phyloP scores from a whole-genome alignment of 30 jellyfish, hydroid and myxozoan genomes.

The Cassiopea andromeda region DNA sequence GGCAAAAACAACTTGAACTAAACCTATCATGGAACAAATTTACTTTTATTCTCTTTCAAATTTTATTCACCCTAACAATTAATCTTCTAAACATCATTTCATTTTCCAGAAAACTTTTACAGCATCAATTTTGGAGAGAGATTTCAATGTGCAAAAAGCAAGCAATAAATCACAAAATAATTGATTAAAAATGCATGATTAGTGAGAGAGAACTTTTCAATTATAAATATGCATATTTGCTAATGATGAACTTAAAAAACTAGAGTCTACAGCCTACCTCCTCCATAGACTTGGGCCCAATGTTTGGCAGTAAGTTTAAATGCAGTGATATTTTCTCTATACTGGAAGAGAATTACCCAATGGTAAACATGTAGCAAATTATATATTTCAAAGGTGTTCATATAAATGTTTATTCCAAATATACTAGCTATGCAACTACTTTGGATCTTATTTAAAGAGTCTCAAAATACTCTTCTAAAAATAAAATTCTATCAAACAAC shows the following conservation, averaged over 20 bases:
- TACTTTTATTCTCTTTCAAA: background rate
- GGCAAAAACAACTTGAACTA: background rate
- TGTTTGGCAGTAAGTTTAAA: conserved; percentile 82
- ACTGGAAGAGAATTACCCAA: conserved; percentile 4
- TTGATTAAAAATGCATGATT: too few species aligned
- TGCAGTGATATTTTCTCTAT: conserved; percentile 69
- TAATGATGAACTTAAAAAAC: too few species aligned
- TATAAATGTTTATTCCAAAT: background rate
- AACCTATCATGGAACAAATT: background rate
- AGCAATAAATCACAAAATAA: too few species aligned
- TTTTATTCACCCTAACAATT: too few species aligned
- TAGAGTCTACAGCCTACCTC: conserved; percentile 51
- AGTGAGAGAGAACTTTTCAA: too few species aligned
- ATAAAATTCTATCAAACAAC: too few species aligned
- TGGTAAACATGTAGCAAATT: background rate
- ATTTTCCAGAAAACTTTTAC: too few species aligned
- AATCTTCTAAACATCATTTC: too few species aligned
- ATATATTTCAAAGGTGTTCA: background rate
- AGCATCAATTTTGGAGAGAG: too few species aligned
- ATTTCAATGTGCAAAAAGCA: too few species aligned
- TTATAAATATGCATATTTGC: too few species aligned
- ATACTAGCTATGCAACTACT: conserved; percentile 94
- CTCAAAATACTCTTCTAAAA: too few species aligned
- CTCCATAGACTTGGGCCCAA: conserved; percentile 90
- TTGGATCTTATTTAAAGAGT: background rate